A percentile compares a stretch with the other conserved stretches of the same genome.
phyloP scores from a whole-genome alignment of 2,888 invertebrate genomes.

The Tiphia femorata region DNA sequence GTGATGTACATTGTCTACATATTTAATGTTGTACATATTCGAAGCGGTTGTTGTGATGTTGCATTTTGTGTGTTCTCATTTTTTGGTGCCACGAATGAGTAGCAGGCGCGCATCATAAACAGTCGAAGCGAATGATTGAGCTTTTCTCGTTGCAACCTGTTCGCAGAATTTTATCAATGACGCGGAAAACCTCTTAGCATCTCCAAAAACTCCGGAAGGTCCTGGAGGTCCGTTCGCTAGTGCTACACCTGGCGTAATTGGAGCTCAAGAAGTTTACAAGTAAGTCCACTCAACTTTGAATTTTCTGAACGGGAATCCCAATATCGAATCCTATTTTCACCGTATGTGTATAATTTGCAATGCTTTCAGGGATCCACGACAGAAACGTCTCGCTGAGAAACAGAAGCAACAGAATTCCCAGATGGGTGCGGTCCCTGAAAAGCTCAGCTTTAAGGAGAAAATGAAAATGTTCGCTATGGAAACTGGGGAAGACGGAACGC shows the following conservation, averaged over 20 bases:
- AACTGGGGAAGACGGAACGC: constrained; percentile 92
- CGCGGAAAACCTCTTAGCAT: constrained; percentile 83
- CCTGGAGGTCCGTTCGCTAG: constrained; percentile 70
- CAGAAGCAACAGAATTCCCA: constrained; percentile 75
- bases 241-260: constrained; percentile 95
- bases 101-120: too few relatives aligned
- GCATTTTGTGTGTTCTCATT: constrained; percentile 1
- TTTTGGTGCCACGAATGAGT: background rate
- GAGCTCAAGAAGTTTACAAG: constrained; percentile 97
- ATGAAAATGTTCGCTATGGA: constrained; percentile 99
- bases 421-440: constrained; percentile 85
- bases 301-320: too few relatives aligned
- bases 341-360: too few relatives aligned
- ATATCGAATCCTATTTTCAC: too few relatives aligned
- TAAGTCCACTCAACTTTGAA: constrained; percentile 57
- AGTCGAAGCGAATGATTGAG: too few relatives aligned
- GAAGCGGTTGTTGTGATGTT: constrained; percentile 3
- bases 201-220: constrained; percentile 79
- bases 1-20: background rate
- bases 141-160: constrained; percentile 14
- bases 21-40: constrained; percentile 6
- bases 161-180: constrained; percentile 82
- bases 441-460: constrained; percentile 97
- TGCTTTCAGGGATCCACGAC: constrained; percentile 86
- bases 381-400: constrained; percentile 87